phyloP scores from a whole-genome alignment of 2,113 vertebrate species.

The Agapornis roseicollis region DNA sequence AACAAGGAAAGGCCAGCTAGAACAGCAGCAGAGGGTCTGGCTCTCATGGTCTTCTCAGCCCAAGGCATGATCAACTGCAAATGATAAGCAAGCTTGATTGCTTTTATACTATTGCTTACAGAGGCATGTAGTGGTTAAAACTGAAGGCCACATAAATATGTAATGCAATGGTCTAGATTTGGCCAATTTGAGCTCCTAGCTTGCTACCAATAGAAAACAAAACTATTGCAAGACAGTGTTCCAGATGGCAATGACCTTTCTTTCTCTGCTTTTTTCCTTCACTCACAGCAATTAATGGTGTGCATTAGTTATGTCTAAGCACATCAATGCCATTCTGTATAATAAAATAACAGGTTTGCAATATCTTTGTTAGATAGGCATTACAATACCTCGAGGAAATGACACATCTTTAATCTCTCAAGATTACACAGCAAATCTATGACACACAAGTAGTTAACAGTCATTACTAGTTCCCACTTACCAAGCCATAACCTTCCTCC shows the following conservation, averaged over 20 bases:
- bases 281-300: not conserved
- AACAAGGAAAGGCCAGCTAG: not conserved
- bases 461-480: accelerated
- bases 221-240: not conserved
- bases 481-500: not conserved
- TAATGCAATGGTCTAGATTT: not conserved
- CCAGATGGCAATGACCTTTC: not conserved
- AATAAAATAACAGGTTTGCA: not conserved
- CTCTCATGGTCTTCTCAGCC: not conserved
- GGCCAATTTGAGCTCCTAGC: not conserved
- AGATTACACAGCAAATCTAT: not conserved
- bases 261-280: not conserved
- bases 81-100: not conserved
- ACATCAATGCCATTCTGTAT: not conserved
- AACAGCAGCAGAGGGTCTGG: not conserved
- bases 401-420: not conserved
- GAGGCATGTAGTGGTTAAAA: not conserved
- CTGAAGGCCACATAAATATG: not conserved
- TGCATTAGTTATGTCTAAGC: not conserved
- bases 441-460: not conserved
- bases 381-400: not conserved
- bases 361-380: not conserved
- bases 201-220: not conserved
- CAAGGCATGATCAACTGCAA: not conserved
- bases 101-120: not conserved